These are phyloP conservation scores for Leptodirus hochenwartii DNA, from an alignment of 2,888 invertebrate genomes.

Conservation along the genomic window DNA sequence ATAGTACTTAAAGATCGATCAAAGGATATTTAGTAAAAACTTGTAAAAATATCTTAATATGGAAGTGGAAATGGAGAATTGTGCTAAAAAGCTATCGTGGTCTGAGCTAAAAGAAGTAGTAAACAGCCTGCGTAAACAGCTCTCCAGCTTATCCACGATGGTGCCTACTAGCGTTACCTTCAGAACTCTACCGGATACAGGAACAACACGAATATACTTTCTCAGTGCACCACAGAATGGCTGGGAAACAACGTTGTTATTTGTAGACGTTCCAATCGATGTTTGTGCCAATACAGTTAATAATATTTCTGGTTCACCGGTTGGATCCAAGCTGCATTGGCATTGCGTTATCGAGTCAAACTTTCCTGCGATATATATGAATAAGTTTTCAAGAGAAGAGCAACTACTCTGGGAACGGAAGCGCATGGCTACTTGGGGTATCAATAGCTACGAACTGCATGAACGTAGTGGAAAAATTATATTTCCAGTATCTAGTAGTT, in stretches of 20 bases:
- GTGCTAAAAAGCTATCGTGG: constrained; percentile 52
- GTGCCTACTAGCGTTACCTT: constrained; percentile 71
- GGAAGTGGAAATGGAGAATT: too few relatives aligned
- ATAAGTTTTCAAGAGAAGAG: constrained; percentile 65
- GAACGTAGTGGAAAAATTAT: constrained; percentile 66
- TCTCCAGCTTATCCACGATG: constrained; percentile 62
- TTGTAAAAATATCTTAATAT: too few relatives aligned
- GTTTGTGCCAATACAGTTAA: constrained; percentile 30
- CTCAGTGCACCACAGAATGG: constrained; percentile 73
- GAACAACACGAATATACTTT: constrained; percentile 74
- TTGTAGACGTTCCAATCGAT: constrained; percentile 60
- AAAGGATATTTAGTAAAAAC: too few relatives aligned
- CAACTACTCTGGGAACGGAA: constrained; percentile 83
- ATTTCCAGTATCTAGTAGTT: constrained; percentile 75
- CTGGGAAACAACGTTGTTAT: constrained; percentile 78
- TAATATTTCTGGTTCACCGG: too few relatives aligned
- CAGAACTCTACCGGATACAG: constrained; percentile 56
- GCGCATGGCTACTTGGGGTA: constrained; percentile 81
- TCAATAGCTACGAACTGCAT: constrained; percentile 83
- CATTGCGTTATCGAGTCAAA: constrained; percentile 66
- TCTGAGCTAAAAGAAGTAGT: constrained; percentile 64
- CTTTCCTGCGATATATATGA: constrained; percentile 38
- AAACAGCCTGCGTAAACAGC: constrained; percentile 58
- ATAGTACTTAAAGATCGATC: too few relatives aligned
- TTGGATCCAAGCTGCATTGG: constrained; percentile 38